phyloP scores from a whole-genome alignment of 1,140 invertebrate genomes.

The Maconellicoccus hirsutus region DNA sequence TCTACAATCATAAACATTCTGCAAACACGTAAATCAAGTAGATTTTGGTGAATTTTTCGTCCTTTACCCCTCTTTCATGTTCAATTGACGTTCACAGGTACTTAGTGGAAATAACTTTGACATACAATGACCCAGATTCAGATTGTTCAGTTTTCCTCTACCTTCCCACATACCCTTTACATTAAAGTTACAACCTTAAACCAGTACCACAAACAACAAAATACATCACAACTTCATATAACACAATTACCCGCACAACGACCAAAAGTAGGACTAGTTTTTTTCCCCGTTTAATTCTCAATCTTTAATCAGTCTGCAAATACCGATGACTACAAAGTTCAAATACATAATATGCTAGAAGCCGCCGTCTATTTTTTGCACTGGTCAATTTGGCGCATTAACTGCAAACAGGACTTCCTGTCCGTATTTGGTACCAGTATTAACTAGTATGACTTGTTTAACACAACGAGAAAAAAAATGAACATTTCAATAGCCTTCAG shows the following conservation, averaged over 20 bases:
- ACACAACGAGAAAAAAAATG: not conserved
- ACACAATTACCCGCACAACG: not conserved
- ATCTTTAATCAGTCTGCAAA: slow-evolving; percentile 5
- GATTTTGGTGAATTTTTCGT: no score
- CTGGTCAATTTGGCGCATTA: not conserved
- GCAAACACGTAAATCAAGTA: no score
- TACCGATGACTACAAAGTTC: slow-evolving; percentile 7
- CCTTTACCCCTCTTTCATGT: no score
- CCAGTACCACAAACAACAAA: not conserved
- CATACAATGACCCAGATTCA: no score
- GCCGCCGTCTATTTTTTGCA: slow-evolving; percentile 7
- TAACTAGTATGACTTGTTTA: not conserved
- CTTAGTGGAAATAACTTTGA: no score
- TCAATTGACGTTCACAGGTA: no score
- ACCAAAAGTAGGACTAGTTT: not conserved
- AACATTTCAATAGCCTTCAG: slow-evolving; percentile 3
- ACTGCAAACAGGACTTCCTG: slow-evolving; percentile 2
- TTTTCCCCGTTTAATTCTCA: not conserved
- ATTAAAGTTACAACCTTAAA: no score
- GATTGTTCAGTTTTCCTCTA: no score
- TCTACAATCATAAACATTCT: no score
- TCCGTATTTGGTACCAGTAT: slow-evolving; percentile 3
- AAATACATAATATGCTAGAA: slow-evolving; percentile 1
- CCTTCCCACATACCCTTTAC: no score
- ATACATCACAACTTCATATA: not conserved